phyloP scores from a whole-genome alignment of 2,797 vertebrate species.

The Telmatherina bonti region DNA sequence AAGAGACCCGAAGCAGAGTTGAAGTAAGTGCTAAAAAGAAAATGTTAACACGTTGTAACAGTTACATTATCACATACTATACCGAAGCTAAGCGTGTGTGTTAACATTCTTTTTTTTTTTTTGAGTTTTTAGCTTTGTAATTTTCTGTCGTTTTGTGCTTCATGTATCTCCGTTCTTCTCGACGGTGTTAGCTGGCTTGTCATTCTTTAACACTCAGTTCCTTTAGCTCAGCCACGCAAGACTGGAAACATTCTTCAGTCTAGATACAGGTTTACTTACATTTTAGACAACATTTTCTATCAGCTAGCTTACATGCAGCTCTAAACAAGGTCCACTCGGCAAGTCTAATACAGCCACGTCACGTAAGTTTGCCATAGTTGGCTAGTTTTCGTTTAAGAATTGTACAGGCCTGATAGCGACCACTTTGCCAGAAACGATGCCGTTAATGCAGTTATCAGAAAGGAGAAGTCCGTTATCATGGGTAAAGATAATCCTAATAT shows the following conservation, averaged over 20 bases:
- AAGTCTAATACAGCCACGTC: no score
- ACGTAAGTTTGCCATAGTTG: neutral
- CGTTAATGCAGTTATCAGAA: no score
- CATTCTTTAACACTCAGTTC: neutral
- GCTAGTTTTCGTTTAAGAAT: neutral
- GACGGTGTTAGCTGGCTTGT: slow-evolving; percentile 13
- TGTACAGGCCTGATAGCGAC: slow-evolving; percentile 26
- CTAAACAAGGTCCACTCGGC: neutral
- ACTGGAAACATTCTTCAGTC: neutral
- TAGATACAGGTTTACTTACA: neutral
- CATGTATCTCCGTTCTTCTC: neutral
- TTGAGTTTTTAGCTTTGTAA: no score
- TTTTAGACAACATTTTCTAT: neutral
- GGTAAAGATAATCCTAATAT: no score
- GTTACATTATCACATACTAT: neutral
- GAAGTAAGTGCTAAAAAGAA: slow-evolving; percentile 63
- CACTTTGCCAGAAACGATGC: no score
- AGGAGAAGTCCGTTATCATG: no score
- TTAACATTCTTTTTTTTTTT: no score
- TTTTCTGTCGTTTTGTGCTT: neutral
- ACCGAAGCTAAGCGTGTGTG: neutral
- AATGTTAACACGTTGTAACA: no score
- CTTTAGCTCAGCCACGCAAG: neutral
- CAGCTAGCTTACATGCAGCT: neutral
- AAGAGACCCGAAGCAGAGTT: slow-evolving; percentile 25